These are phyloP conservation scores for Steatocranus sp. DNA, from an alignment of 2,797 vertebrate genomes.

Conservation along the genomic window DNA sequence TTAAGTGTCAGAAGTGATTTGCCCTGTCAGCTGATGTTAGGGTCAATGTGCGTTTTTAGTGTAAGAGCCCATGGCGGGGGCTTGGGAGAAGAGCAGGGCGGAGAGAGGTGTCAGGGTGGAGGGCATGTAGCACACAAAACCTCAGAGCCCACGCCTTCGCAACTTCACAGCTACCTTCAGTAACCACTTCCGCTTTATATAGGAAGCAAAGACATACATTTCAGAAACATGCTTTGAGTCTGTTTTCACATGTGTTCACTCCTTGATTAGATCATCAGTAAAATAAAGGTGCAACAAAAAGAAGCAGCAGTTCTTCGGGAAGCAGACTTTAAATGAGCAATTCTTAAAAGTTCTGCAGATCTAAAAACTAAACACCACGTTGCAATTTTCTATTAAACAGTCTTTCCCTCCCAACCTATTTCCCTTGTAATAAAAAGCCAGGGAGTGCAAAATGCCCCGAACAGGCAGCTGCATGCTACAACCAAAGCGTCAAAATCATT, in stretches of 20 bases:
- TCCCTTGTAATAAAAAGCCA: slow-evolving; percentile 62
- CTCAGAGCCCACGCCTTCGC: slow-evolving; percentile 33
- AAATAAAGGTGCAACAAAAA: neutral
- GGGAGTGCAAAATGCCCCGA: slow-evolving; percentile 68
- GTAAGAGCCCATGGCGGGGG: neutral
- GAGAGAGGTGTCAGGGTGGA: slow-evolving; percentile 51
- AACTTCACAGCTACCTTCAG: slow-evolving; percentile 16
- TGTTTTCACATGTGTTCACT: slow-evolving; percentile 3
- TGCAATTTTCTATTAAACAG: slow-evolving; percentile 31
- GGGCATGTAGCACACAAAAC: slow-evolving; percentile 7
- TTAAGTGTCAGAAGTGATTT: slow-evolving; percentile 18
- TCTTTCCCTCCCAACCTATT: slow-evolving; percentile 25
- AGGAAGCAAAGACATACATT: neutral
- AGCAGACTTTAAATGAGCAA: neutral
- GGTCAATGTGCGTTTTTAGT: neutral
- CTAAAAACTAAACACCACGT: slow-evolving; percentile 25
- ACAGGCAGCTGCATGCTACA: slow-evolving; percentile 67
- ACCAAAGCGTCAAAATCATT: slow-evolving; percentile 72
- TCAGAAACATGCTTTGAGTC: neutral
- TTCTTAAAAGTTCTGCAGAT: slow-evolving; percentile 43
- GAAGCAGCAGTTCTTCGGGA: neutral
- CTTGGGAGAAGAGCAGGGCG: slow-evolving; percentile 17
- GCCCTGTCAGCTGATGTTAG: neutral
- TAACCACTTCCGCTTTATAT: neutral
- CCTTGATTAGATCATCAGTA: slow-evolving; percentile 25